A percentile compares a stretch with the other conserved stretches of the same genome.
These are phyloP conservation scores for Condylostylus longicornis DNA, from an alignment of 1,140 invertebrate species.

Conservation along the genomic window DNA sequence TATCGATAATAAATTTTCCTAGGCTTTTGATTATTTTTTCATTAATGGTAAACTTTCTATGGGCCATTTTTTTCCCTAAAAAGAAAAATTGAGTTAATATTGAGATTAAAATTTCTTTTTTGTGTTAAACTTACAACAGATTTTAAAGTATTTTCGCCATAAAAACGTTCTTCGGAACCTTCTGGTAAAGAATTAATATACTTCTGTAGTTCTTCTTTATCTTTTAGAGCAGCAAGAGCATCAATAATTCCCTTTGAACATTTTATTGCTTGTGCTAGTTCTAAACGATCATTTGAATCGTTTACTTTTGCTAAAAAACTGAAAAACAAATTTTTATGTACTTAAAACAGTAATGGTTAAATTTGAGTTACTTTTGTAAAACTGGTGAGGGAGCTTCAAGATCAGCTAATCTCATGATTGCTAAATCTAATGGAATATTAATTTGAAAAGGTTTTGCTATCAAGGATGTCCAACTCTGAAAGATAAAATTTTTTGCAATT, in stretches of 20 bases:
- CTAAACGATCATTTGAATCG: slow-evolving; percentile 21
- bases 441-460: slow-evolving; percentile 30
- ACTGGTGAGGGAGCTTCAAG: slow-evolving; percentile 22
- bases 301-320: slow-evolving; percentile 25
- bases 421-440: slow-evolving; percentile 23
- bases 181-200: slow-evolving; percentile 19
- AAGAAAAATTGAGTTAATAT: no score
- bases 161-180: slow-evolving; percentile 26
- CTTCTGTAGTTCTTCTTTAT: slow-evolving; percentile 22
- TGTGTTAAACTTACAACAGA: slow-evolving; percentile 21
- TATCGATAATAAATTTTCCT: no score
- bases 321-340: no score
- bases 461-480: slow-evolving; percentile 22
- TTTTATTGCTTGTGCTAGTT: slow-evolving; percentile 20
- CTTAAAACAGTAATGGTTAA: no score
- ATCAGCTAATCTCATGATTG: slow-evolving; percentile 20
- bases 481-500: background rate
- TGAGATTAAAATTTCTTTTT: no score
- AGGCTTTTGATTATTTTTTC: no score
- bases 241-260: slow-evolving; percentile 26
- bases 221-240: slow-evolving; percentile 23
- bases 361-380: no score
- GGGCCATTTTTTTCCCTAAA: no score
- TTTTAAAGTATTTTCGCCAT: slow-evolving; percentile 29
- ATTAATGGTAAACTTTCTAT: no score